Percentiles rank a stretch among this genome's conserved stretches.
Conservation (phyloP, 1,140 invertebrate genomes). For the Oncopeltus fasciatus region DNA sequence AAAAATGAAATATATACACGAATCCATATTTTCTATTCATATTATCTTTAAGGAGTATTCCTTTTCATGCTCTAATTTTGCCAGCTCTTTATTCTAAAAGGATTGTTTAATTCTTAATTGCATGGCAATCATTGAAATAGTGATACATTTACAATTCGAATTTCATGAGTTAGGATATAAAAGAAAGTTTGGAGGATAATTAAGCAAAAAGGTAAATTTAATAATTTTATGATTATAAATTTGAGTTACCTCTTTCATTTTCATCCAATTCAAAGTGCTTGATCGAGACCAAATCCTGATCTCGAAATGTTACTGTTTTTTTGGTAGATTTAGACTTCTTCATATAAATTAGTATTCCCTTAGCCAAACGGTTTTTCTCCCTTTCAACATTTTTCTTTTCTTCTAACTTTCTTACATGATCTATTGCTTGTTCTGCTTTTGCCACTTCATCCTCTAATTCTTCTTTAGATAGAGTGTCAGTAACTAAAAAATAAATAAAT, state of each 20-base stretch:
- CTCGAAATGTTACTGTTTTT: conserved; percentile 71
- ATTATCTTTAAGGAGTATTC: no score
- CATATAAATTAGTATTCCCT: conserved; percentile 50
- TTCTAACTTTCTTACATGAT: conserved; percentile 20
- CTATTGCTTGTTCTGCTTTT: conserved; percentile 25
- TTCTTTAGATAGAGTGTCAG: conserved; percentile 14
- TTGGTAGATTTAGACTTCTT: conserved; percentile 55
- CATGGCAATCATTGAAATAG: not conserved
- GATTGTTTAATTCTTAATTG: no score
- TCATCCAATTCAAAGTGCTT: conserved; percentile 86
- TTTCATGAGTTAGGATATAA: no score
- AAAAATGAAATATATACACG: no score
- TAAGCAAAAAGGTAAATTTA: not conserved
- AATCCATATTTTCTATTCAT: no score
- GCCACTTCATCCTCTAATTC: conserved; percentile 20
- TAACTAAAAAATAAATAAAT: conserved; percentile 1
- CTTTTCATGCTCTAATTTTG: no score
- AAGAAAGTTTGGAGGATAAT: conserved; percentile 1
- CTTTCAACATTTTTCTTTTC: conserved; percentile 20
- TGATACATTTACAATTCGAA: not conserved
- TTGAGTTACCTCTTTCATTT: conserved; percentile 56
- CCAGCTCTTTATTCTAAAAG: no score
- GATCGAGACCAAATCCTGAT: conserved; percentile 61
- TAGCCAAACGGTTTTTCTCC: conserved; percentile 31
- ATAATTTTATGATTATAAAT: not conserved